Percentiles rank a stretch among this genome's conserved stretches.
These are phyloP conservation scores for Mesaphorura yosii DNA, from an alignment of 1,140 invertebrate genomes.

Conservation along the genomic window DNA sequence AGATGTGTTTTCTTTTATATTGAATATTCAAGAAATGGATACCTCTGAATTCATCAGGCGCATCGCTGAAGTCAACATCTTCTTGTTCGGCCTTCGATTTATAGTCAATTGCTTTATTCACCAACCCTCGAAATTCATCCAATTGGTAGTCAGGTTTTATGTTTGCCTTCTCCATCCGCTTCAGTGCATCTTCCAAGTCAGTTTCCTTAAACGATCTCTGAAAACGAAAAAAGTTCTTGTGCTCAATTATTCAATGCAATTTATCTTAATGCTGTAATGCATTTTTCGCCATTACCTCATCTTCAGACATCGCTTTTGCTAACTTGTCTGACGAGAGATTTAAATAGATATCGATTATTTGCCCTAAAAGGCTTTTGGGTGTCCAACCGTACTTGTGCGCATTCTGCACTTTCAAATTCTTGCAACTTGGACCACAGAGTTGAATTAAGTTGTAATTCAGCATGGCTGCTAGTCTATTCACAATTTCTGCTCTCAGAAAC, in stretches of 20 bases:
- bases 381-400: constrained; percentile 88
- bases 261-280: no score
- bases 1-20: neutral
- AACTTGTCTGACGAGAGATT: constrained; percentile 87
- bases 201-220: constrained; percentile 86
- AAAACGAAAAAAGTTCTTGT: constrained; percentile 29
- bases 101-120: constrained; percentile 64
- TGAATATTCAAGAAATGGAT: constrained; percentile 18
- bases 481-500: constrained; percentile 81
- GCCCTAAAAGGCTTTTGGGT: constrained; percentile 72
- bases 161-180: constrained; percentile 59
- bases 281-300: constrained; percentile 55
- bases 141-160: constrained; percentile 74
- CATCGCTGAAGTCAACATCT: constrained; percentile 85
- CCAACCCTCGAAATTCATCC: constrained; percentile 66
- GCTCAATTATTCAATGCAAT: neutral
- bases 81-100: constrained; percentile 68
- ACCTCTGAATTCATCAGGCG: constrained; percentile 89
- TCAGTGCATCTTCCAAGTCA: constrained; percentile 78
- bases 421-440: constrained; percentile 93
- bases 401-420: constrained; percentile 90
- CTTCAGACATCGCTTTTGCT: constrained; percentile 71
- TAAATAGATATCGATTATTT: constrained; percentile 91
- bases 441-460: constrained; percentile 94
- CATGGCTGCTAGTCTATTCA: constrained; percentile 94